Evolutionary conservation across 2,113 vertebrate species (phyloP).

Genomic region (Platichthys flesus): DNA sequence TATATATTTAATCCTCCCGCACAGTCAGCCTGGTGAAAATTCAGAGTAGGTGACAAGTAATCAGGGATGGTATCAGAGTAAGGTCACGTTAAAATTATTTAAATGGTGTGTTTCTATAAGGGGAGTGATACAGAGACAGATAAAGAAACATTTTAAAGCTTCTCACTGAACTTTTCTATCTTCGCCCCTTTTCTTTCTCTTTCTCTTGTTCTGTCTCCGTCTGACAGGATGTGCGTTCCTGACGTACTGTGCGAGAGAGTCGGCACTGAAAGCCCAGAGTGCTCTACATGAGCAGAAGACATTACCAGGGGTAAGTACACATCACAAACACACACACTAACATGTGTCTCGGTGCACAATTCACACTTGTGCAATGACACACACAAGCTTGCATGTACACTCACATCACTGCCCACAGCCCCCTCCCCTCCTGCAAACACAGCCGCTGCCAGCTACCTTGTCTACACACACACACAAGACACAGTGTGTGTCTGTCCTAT

Average conservation of each 20-base stretch:
- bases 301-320: slow-evolving; percentile 88
- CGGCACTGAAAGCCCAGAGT: slow-evolving; percentile 93
- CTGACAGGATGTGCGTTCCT: slow-evolving; percentile 91
- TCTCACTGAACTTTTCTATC: slow-evolving; percentile 40
- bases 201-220: slow-evolving; percentile 25
- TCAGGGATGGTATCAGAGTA: slow-evolving; percentile 40
- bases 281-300: slow-evolving; percentile 95
- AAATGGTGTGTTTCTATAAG: slow-evolving; percentile 36
- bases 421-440: neutral
- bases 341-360: slow-evolving; percentile 33
- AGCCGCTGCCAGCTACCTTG: slow-evolving; percentile 25
- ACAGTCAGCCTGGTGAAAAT: slow-evolving; percentile 15
- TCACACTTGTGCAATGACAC: slow-evolving; percentile 42
- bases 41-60: slow-evolving; percentile 37
- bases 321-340: slow-evolving; percentile 34
- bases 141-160: slow-evolving; percentile 36
- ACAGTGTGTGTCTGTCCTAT: slow-evolving; percentile 37
- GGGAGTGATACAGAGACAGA: slow-evolving; percentile 35
- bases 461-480: slow-evolving; percentile 14
- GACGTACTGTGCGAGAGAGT: slow-evolving; percentile 93
- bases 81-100: slow-evolving; percentile 35
- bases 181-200: slow-evolving; percentile 25
- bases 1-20: slow-evolving; percentile 34
- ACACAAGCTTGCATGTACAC: slow-evolving; percentile 23
- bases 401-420: slow-evolving; percentile 6